These are phyloP conservation scores for Manis pentadactyla DNA, from an alignment of 2,797 vertebrate genomes.

Conservation along the genomic window DNA sequence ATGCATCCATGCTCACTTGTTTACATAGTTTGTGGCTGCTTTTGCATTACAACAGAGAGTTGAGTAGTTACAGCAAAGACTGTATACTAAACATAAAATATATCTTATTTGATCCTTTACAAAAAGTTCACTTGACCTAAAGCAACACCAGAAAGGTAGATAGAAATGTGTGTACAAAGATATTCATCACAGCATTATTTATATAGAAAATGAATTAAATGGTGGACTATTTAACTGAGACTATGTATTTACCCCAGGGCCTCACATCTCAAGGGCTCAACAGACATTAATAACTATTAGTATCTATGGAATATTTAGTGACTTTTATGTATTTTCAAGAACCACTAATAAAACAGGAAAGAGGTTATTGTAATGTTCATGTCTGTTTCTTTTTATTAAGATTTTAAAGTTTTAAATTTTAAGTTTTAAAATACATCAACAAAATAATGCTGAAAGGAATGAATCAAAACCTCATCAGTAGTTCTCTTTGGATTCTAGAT, in stretches of 20 bases:
- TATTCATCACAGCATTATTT: neutral
- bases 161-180: neutral
- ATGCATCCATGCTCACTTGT: neutral
- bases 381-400: neutral
- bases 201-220: neutral
- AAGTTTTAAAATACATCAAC: too few relatives aligned
- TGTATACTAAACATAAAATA: neutral
- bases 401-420: too few relatives aligned
- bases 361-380: neutral
- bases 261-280: neutral
- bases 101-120: neutral
- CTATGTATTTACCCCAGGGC: neutral
- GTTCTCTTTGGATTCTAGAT: neutral
- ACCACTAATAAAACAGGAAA: neutral
- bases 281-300: neutral
- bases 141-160: conserved; percentile 8
- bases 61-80: neutral
- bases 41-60: neutral
- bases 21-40: neutral
- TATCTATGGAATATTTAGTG: neutral
- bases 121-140: neutral
- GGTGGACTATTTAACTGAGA: neutral
- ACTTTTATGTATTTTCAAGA: neutral
- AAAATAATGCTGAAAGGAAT: neutral
- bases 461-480: neutral